Evolutionary conservation across 2,113 vertebrate genomes (phyloP).

Genomic region (Haemorhous mexicanus): DNA sequence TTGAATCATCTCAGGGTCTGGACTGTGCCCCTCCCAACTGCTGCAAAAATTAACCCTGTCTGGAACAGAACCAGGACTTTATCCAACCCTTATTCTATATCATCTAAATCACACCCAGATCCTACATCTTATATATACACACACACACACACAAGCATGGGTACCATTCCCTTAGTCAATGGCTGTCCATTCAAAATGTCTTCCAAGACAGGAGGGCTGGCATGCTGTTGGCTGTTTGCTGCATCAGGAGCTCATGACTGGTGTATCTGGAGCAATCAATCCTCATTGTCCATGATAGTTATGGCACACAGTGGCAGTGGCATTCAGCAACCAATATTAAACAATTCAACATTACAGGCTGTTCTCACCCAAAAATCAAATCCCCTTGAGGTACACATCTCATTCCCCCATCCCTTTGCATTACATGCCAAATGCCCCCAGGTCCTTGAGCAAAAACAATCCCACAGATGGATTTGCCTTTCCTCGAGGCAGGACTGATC

Average conservation of each 20-base stretch:
- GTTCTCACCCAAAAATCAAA: not conserved
- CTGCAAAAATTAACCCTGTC: not conserved
- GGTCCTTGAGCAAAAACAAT: not conserved
- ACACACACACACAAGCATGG: not conserved
- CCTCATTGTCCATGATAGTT: not conserved
- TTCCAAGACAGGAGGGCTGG: not conserved
- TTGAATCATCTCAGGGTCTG: not conserved
- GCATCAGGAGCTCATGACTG: not conserved
- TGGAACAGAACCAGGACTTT: not conserved
- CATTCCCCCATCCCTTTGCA: not conserved
- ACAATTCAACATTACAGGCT: not conserved
- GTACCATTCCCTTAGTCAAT: not conserved
- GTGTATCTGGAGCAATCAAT: not conserved
- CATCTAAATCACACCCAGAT: not conserved
- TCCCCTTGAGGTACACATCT: not conserved
- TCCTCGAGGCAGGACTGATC: not conserved
- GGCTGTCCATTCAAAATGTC: not conserved
- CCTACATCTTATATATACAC: not conserved
- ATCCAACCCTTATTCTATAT: not conserved
- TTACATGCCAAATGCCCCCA: not conserved
- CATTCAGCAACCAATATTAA: not conserved
- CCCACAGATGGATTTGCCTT: not conserved
- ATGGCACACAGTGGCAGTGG: not conserved
- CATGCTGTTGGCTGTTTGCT: not conserved
- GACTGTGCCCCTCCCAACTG: not conserved